Evolutionary conservation across 2,797 vertebrate genomes (phyloP).

Genomic region (Lemur catta): DNA sequence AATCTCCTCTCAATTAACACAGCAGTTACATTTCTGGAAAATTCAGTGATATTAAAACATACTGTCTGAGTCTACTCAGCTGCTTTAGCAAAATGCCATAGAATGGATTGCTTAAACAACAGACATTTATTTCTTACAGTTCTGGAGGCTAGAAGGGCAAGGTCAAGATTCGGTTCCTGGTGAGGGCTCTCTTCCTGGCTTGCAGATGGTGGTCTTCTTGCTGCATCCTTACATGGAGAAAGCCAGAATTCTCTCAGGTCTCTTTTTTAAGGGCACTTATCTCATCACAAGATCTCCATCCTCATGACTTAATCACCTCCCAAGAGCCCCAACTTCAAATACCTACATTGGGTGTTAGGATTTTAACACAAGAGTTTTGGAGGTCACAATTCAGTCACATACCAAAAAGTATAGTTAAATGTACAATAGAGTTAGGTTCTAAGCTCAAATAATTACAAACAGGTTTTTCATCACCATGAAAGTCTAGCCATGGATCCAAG

Average conservation of each 20-base stretch:
- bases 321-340: not conserved
- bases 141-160: not conserved
- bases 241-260: not conserved
- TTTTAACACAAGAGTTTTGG: not conserved
- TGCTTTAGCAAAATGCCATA: accelerated
- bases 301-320: not conserved
- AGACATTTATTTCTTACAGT: not conserved
- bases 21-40: not conserved
- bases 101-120: not conserved
- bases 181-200: not conserved
- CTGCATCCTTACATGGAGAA: not conserved
- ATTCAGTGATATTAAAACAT: not conserved
- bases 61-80: not conserved
- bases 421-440: not conserved
- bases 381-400: not conserved
- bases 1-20: not conserved
- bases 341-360: no score
- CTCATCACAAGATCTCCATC: not conserved
- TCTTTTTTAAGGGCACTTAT: not conserved
- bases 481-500: not conserved
- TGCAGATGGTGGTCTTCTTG: not conserved
- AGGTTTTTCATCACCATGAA: not conserved
- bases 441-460: not conserved
- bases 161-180: accelerated
- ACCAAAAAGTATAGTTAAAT: not conserved